Evolutionary conservation across 2,113 vertebrate species (phyloP), one percentile per base, ranked within the genome.

Genomic region (Paralichthys olivaceus): DNA sequence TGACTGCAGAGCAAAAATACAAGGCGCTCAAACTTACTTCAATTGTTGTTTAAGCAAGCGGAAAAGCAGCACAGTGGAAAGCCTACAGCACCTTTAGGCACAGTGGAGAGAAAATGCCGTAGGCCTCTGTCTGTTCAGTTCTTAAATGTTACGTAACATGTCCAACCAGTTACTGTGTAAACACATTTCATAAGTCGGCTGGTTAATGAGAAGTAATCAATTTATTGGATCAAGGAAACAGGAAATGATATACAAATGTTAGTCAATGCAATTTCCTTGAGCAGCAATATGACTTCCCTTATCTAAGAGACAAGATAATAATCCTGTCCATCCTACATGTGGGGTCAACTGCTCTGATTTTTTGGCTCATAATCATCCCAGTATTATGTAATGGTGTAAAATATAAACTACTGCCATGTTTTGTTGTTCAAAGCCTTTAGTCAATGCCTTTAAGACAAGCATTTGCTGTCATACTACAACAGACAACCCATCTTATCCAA

Each of bases 141-240:
- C 69, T 70, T 28, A 77, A 40, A 73, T 54, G 74, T 84, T 84
- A 71, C 58, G 29, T 83, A 77, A 87, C 69, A 67, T 53, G 65
- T n/a, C 68, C 23, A 13, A 45, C 49, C 23, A 20, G 25, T 32
- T 19, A 12, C 17, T 53, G 23, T 28, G 12, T 29, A 14, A 68
- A 28, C 51, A 64, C 29, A 54, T 59, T 59, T 51, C 19, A 49
- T 17, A 17, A 59, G 13, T 47, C 54, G 20, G 54, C 15, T 32
- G 65, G 15, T 32, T 37, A 12, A 25, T 43, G 25, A 7, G 20
- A 61, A 56, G 23, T 8, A 55, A 55, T 55, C 11, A 12, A 56
- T 14, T 56, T 8, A 14, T 26, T 56, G 9, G 11, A 56, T n/a
- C 4, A 5, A 26, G 54, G 22, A 56, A 25, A n/a, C 20, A 17